Evolutionary conservation across 2,113 vertebrate genomes (phyloP), one percentile per base, ranked within the genome.

Genomic region (Rhea pennata): DNA sequence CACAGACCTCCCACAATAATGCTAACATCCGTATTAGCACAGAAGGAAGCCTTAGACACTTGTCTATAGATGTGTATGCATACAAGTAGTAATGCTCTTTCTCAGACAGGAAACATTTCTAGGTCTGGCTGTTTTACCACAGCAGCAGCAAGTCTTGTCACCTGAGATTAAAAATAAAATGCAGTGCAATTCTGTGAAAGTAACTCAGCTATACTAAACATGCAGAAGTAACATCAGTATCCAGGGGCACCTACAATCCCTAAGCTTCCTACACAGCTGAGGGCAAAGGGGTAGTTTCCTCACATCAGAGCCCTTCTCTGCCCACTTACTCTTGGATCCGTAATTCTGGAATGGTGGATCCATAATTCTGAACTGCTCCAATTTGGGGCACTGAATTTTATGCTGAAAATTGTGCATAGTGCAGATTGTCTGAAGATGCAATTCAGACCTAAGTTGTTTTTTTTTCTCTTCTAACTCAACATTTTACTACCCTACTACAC

Each of bases 251-350:
- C 36, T 46, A 58, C 36, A 73, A 1, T 1, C 19, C 20, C 66
- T 51, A 27, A 27, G 21, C 36, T 33, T 74, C n/a, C 0, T 0
- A 39, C 59, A n/a, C 82, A 78, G 61, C 12, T 48, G 23, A 73
- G 19, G 4, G 5, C 4, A 84, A 84, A 80, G 40, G 23, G 48
- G 75, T 0, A 64, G 29, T 4, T 82, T 22, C 64, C 69, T 48
- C 61, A 36, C 19, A 81, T 3, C 33, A 71, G 9, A 76, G n/a
- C 3, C 20, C 9, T 39, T 29, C 48, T 66, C 62, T 46, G 33
- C 22, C 15, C 67, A 42, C 24, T 73, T 67, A 42, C 27, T 4
- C 36, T 36, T 36, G 36, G 36, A 36, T 36, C 36, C 36, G 36
- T 36, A 36, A 36, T 36, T 36, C 36, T 36, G 14, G 31, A 88